Evolutionary conservation across 2,888 invertebrate genomes (phyloP), one percentile per base, ranked within the genome.

Genomic region (Boloria euphrosyne): DNA sequence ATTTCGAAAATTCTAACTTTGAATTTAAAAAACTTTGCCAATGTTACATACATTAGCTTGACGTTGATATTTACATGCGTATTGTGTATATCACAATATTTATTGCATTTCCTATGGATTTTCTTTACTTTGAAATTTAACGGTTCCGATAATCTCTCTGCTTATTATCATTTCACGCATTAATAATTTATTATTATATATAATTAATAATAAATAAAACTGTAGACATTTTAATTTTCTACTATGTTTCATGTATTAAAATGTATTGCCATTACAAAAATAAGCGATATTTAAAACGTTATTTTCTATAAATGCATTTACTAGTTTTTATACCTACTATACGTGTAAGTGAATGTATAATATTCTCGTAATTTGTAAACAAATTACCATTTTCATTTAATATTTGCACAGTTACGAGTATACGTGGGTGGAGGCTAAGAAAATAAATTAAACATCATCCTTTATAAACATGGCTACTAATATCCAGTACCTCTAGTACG

Each of bases 391-490:
- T 55, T 18, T 22, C 46, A 22, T 22, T 44, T 22, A 57, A 27
- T 44, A 46, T 46, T 57, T 57, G 44, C 22, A 46, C 22, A 57
- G 57, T 22, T 43, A 7, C 2, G 10, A 31, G 31, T 31, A 43
- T 43, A 57, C 44, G 22, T 57, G n/a, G 22, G 46, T 57, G 57
- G 31, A 57, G 22, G 46, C 22, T 57, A 57, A 57, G 57, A 57
- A 57, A 57, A 57, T 49, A 59, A 59, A 31, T 59, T 31, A 49
- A 59, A 49, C 59, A 27, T 49, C 59, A 47, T 59, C 49, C 49
- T 59, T 49, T 13, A 7, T 49, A 59, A 49, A 47, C 59, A 49
- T 49, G 46, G 59, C 17, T 49, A 49, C 31, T 47, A 31, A 59
- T 59, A 47, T 31, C 16, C 49, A 13, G 31, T 47, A 22, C n/a